Evolutionary conservation across 2,797 vertebrate species (phyloP).

Genomic region (Molothrus aeneus): DNA sequence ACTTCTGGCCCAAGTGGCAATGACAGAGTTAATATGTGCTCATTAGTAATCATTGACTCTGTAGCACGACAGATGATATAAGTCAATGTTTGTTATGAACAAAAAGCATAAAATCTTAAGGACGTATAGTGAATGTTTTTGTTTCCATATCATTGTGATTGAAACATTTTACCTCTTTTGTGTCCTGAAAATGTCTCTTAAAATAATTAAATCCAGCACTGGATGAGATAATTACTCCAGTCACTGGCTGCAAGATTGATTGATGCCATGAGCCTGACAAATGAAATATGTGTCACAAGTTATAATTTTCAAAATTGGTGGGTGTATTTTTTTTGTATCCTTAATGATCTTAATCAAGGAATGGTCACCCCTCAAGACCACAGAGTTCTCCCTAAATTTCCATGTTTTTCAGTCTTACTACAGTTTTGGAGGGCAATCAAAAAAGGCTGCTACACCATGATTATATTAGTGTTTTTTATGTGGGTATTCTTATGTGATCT

Average conservation of each 20-base stretch:
- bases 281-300: not conserved
- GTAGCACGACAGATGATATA: not conserved
- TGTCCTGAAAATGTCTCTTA: conserved; percentile 41
- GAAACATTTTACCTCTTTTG: conserved; percentile 19
- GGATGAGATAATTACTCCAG: not conserved
- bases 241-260: conserved; percentile 4
- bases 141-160: not conserved
- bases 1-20: not conserved
- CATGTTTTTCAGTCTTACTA: not conserved
- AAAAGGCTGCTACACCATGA: not conserved
- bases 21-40: not conserved
- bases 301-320: not conserved
- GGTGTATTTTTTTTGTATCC: not conserved
- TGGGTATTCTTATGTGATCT: not conserved
- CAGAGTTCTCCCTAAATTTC: not conserved
- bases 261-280: conserved; percentile 23
- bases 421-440: not conserved
- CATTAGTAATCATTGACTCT: not conserved
- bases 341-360: not conserved
- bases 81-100: not conserved
- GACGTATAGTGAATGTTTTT: not conserved
- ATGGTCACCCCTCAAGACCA: not conserved
- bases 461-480: not conserved
- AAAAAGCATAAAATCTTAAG: not conserved
- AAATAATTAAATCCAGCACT: conserved; percentile 50